phyloP scores from a whole-genome alignment of 2,888 invertebrate species.

The Lydus trimaculatus region DNA sequence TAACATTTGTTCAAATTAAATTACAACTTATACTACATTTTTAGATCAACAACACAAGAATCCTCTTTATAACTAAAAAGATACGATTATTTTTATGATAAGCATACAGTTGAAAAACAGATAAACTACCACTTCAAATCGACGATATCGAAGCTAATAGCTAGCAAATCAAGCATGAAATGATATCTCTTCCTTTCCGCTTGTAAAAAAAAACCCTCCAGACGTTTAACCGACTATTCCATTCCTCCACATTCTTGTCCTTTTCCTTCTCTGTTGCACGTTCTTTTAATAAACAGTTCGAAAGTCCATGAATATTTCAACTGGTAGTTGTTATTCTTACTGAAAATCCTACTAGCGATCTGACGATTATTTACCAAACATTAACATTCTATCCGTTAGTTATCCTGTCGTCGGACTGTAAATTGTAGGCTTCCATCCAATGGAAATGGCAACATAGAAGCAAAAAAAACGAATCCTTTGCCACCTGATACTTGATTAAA shows the following conservation, averaged over 20 bases:
- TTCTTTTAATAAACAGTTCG: background rate
- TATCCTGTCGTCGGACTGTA: background rate
- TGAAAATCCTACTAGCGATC: background rate
- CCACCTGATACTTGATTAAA: conserved; percentile 37
- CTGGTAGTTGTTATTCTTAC: conserved; percentile 12
- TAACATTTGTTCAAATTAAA: background rate
- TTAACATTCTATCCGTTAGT: conserved; percentile 11
- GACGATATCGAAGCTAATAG: conserved; percentile 37
- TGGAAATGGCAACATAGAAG: background rate
- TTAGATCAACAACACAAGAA: background rate
- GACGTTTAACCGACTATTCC: conserved; percentile 37
- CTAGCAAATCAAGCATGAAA: conserved; percentile 47
- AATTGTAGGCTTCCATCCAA: conserved; percentile 15
- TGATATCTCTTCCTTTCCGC: conserved; percentile 41
- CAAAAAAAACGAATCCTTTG: conserved; percentile 29
- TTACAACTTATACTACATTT: background rate
- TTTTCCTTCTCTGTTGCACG: background rate
- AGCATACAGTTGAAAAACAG: background rate
- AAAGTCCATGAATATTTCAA: conserved; percentile 28
- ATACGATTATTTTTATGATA: background rate
- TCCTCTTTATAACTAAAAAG: background rate
- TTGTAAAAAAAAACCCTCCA: conserved; percentile 33
- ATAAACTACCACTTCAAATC: background rate
- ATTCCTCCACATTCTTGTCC: background rate
- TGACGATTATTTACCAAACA: conserved; percentile 10